Base-by-base conservation (phyloP, 2,797 vertebrate genomes). In the Limosa lapponica region DNA sequence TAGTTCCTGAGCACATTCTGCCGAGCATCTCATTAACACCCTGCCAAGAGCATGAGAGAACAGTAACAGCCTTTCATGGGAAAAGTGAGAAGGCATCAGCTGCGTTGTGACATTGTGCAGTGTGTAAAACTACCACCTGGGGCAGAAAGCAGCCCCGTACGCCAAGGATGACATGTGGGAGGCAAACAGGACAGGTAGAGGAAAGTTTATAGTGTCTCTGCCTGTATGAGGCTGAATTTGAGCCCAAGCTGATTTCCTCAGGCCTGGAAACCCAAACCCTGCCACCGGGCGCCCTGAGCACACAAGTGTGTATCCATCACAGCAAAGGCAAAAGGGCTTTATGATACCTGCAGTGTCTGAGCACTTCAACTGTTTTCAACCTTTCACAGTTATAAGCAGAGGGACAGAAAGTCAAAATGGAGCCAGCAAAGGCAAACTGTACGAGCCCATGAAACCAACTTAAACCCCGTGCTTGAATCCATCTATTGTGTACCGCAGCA, bases 261-360 rank as follows among this genome's bases (percentile, higher is more conserved):
- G 58, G 44, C 24, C 43, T 0, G 1, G 39, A 55, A 95, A 43
- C 24, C 58, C 54, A 57, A n/a, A 43, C 15, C 20, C 39, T 27
- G 32, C 37, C 51, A 43, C 7, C 5, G 4, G 17, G 30, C 8
- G 23, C 49, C n/a, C n/a, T 13, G n/a, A 64, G 44, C 61, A 73
- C 51, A 8, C 15, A 43, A 37, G 27, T 1, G 3, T 5, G 0
- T 18, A 4, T 16, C 18, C 0, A 17, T n/a, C 16, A 13, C 5
- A 57, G 58, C 5, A 30, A 37, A 69, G 41, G 59, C 37, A 52
- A 51, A 73, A 3, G 11, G 4, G 13, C 8, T 15, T 74, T 51
- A 28, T 14, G 10, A 22, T 6, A 55, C 8, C 19, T 51, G 15
- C n/a, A 6, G 16, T 22, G 9, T 19, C 70, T 15, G 25, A 44